phyloP scores from a whole-genome alignment of 2,113 vertebrate genomes.

The Prionailurus bengalensis region DNA sequence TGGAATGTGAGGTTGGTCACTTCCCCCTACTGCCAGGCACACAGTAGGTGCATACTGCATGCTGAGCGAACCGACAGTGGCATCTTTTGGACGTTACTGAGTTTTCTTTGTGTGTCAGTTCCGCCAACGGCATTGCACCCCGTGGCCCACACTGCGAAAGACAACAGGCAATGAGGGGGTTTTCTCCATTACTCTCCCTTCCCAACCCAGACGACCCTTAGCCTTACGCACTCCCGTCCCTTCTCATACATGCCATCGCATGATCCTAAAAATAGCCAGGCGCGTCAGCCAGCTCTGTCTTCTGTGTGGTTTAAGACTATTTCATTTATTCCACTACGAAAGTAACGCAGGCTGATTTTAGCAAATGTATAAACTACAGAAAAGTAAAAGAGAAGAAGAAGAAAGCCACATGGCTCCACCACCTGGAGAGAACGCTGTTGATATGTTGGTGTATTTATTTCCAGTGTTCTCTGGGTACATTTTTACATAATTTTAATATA shows the following conservation, averaged over 20 bases:
- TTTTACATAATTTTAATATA: neutral
- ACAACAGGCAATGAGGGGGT: neutral
- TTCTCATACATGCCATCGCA: neutral
- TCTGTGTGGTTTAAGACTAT: neutral
- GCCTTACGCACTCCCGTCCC: rapidly evolving
- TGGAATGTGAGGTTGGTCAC: neutral
- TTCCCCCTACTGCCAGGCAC: neutral
- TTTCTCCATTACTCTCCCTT: neutral
- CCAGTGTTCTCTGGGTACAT: neutral
- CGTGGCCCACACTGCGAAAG: neutral
- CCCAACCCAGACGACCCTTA: neutral
- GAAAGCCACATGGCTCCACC: neutral
- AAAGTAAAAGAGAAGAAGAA: slow-evolving; percentile 9
- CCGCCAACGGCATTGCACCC: neutral
- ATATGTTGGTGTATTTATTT: neutral
- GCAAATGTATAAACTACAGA: neutral
- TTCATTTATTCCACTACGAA: neutral
- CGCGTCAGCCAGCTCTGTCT: neutral
- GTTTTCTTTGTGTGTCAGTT: neutral
- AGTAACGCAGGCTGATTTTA: neutral
- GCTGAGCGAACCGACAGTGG: neutral
- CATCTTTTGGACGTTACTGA: too few relatives aligned
- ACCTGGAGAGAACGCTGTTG: neutral
- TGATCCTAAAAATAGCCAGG: neutral
- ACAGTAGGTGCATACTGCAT: rapidly evolving